Conservation (phyloP, 2,888 invertebrate species). For the Mesochorus sp. region DNA sequence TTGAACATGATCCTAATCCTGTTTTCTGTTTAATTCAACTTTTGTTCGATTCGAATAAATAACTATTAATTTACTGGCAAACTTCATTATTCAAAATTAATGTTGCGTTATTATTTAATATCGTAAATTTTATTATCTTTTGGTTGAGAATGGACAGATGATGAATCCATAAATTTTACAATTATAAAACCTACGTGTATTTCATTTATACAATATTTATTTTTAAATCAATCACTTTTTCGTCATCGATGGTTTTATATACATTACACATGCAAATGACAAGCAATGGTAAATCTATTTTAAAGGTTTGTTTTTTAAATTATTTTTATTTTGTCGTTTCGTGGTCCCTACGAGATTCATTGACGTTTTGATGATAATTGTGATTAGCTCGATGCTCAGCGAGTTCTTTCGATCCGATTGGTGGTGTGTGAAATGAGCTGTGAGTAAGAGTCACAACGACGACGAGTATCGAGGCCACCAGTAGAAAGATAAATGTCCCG, state of each 20-base stretch:
- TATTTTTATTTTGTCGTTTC: too few species aligned
- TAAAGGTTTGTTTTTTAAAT: not conserved
- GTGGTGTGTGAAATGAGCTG: constrained; percentile 86
- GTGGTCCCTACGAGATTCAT: constrained; percentile 60
- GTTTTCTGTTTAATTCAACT: too few species aligned
- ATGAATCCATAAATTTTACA: too few species aligned
- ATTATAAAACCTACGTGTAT: not conserved
- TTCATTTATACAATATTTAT: not conserved
- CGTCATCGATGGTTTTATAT: too few species aligned
- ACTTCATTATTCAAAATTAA: too few species aligned
- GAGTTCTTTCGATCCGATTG: constrained; percentile 84
- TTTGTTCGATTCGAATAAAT: too few species aligned
- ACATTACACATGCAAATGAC: too few species aligned
- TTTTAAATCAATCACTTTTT: not conserved
- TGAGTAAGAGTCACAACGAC: constrained; percentile 91
- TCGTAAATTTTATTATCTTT: too few species aligned
- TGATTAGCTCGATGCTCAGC: constrained; percentile 74
- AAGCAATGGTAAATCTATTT: not conserved
- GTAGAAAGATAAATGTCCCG: constrained; percentile 88
- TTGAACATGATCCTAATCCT: too few species aligned
- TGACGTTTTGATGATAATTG: constrained; percentile 65
- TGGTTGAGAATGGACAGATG: too few species aligned
- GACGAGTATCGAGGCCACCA: constrained; percentile 88
- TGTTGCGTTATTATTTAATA: too few species aligned
- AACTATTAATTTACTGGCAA: too few species aligned